Evolutionary conservation across 2,113 vertebrate species (phyloP).

Genomic region (Cynocephalus volans): DNA sequence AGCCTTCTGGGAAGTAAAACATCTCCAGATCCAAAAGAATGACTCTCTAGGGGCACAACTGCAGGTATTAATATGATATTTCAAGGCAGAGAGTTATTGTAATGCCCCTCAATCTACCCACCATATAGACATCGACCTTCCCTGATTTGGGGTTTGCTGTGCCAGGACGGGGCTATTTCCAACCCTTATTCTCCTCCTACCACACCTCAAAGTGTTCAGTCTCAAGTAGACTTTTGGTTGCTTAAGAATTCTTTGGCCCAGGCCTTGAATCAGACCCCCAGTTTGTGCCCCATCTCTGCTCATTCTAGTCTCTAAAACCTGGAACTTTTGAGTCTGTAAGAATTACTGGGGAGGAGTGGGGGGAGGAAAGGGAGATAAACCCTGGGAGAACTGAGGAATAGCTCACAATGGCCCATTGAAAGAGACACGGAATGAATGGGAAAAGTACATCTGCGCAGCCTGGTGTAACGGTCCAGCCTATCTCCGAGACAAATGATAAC

Average conservation of each 20-base stretch:
- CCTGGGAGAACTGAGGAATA: neutral
- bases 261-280: neutral
- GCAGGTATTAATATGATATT: neutral
- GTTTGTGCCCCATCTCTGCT: neutral
- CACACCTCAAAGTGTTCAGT: neutral
- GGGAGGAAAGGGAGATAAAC: neutral
- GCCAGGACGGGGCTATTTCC: neutral
- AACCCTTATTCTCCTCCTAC: neutral
- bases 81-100: neutral
- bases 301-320: conserved; percentile 11
- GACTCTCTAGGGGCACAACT: neutral
- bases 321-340: conserved; percentile 22
- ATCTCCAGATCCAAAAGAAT: conserved; percentile 17
- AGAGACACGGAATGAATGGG: neutral
- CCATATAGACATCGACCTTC: neutral
- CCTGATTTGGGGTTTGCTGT: neutral
- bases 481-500: neutral
- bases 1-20: neutral
- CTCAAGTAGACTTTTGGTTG: neutral
- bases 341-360: neutral
- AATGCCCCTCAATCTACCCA: neutral
- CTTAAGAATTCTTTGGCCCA: conserved; percentile 26
- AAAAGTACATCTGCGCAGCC: neutral
- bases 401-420: neutral
- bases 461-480: neutral